These are phyloP conservation scores for Elaphurus davidianus DNA, from an alignment of 2,113 vertebrate genomes.

Conservation along the genomic window DNA sequence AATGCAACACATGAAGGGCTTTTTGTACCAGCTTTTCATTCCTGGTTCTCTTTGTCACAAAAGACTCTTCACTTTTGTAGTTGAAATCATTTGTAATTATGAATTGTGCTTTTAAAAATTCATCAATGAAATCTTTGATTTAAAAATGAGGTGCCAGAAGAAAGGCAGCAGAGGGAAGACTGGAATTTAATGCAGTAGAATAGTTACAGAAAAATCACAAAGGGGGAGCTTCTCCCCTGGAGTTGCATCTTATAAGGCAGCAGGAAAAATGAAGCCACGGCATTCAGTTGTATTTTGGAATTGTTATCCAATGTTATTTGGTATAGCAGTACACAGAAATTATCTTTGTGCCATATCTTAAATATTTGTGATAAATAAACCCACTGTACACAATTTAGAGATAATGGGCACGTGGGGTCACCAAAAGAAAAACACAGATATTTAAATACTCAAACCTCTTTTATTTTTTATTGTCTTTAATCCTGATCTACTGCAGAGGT, in stretches of 20 bases:
- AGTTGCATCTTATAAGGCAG: background rate
- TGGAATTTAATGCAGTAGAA: conserved; percentile 15
- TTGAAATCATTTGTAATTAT: conserved; percentile 65
- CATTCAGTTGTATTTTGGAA: background rate
- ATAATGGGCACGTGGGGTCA: background rate
- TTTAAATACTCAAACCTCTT: background rate
- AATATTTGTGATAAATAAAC: background rate
- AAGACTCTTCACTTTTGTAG: conserved; percentile 58
- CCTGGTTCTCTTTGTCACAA: conserved; percentile 50
- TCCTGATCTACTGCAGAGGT: conserved; percentile 14
- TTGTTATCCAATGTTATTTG: background rate
- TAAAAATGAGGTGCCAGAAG: conserved; percentile 54
- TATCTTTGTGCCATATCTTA: background rate
- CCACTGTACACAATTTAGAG: background rate
- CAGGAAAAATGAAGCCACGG: background rate
- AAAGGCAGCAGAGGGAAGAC: conserved; percentile 1
- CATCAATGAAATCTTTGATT: conserved; percentile 72
- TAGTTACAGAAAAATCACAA: background rate
- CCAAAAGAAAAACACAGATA: background rate
- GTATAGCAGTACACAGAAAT: background rate
- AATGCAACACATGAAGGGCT: conserved; percentile 10
- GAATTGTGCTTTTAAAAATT: conserved; percentile 65
- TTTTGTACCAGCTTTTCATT: conserved; percentile 67
- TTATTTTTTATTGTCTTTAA: conserved; percentile 7
- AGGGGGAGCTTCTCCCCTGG: background rate